These are phyloP conservation scores for Orchesella cincta DNA, from an alignment of 1,140 invertebrate species.

Conservation along the genomic window DNA sequence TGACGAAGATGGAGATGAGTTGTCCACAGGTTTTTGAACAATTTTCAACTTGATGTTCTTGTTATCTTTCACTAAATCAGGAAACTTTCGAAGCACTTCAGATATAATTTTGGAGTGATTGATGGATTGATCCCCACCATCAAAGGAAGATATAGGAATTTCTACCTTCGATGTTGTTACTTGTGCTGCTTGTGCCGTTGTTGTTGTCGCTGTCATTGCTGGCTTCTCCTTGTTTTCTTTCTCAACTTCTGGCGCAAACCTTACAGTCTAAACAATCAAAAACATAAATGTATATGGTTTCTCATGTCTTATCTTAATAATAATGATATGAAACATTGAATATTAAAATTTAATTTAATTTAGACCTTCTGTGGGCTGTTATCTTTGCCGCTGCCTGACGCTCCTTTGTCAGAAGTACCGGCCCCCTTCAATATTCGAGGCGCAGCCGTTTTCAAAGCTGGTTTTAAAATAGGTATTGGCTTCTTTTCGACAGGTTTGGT, in stretches of 20 bases:
- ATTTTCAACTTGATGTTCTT: conserved; percentile 86
- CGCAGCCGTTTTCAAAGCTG: conserved; percentile 24
- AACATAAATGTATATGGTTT: background rate
- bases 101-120: conserved; percentile 81
- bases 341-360: background rate
- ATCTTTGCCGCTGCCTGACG: background rate
- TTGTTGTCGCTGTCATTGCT: background rate
- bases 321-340: background rate
- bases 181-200: conserved; percentile 11
- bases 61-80: conserved; percentile 79
- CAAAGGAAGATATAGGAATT: background rate
- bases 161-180: background rate
- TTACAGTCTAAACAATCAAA: conserved; percentile 33
- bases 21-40: conserved; percentile 62
- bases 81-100: conserved; percentile 83
- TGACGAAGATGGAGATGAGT: conserved; percentile 40
- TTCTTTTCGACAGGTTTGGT: conserved; percentile 17
- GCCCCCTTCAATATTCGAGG: background rate
- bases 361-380: background rate
- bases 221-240: conserved; percentile 42
- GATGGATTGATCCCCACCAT: conserved; percentile 53
- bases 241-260: conserved; percentile 47
- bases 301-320: too few species aligned
- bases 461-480: conserved; percentile 6
- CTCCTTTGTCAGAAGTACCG: too few species aligned